Conservation (phyloP, 2,113 vertebrate genomes). For the Rhinopomastus cyanomelas region DNA sequence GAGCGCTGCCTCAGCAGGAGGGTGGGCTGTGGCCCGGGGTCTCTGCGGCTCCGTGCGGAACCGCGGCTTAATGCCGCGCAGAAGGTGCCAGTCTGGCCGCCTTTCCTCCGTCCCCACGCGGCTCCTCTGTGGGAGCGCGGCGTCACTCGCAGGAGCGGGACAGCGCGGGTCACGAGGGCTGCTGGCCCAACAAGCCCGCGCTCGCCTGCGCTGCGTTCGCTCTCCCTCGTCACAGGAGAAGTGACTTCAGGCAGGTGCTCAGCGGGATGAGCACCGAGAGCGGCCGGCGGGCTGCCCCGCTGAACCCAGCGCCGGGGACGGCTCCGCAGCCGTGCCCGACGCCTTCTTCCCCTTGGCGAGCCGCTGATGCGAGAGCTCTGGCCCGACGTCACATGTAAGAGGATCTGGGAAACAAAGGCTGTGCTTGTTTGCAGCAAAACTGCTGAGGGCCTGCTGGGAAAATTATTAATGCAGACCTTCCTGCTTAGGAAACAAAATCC, state of each 20-base stretch:
- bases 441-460: slow-evolving; percentile 79
- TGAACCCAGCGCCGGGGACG: slow-evolving; percentile 12
- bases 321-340: slow-evolving; percentile 7
- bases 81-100: neutral
- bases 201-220: neutral
- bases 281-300: neutral
- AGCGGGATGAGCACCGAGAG: neutral
- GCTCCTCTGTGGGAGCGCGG: slow-evolving; percentile 13
- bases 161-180: neutral
- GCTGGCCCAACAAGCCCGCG: neutral
- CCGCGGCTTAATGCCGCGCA: neutral
- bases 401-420: slow-evolving; percentile 81
- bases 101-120: neutral
- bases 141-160: neutral
- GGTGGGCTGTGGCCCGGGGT: neutral
- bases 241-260: neutral
- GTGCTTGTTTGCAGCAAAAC: slow-evolving; percentile 74
- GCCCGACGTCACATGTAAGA: slow-evolving; percentile 75
- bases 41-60: neutral
- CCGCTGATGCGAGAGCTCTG: slow-evolving; percentile 74
- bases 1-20: neutral
- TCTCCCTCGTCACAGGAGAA: neutral
- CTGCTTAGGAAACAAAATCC: slow-evolving; percentile 79
- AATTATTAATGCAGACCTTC: slow-evolving; percentile 82
- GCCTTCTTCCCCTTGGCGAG: slow-evolving; percentile 27